Base-by-base conservation (phyloP, 2,888 invertebrate species). In the Rotaria magnacalcarata region DNA sequence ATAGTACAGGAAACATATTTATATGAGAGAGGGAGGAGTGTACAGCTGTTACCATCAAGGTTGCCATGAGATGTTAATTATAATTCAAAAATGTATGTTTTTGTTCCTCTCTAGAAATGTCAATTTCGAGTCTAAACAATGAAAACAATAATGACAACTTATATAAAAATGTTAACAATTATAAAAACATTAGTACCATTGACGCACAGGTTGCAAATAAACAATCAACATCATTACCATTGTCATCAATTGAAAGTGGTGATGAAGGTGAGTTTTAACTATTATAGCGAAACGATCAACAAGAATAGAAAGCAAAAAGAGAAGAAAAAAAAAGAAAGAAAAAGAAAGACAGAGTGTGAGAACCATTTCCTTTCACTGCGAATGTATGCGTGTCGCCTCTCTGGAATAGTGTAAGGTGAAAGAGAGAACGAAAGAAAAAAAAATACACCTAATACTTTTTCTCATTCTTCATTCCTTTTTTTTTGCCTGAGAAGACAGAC, bases 211-310 rank as follows among this genome's bases (percentile, higher is more conserved):
- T 34, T 7, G 34, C 0, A 41, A 16, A 34, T 41, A 41, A 67
- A 67, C 34, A 6, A 34, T 19, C 67, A 67, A 34, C 5, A 41
- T 67, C 34, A 67, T 67, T 67, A 34, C 67, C 6, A 67, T 41
- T 67, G 67, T 34, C 34, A 67, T 67, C 67, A 34, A 67, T 19
- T 67, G 7, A 7, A 67, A 67, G 34, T 19, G 19, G 16, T 27
- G 67, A 67, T 67, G 67, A 67, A 34, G 34, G 67, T 67, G 67
- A 67, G 41, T 41, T 67, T 67, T 67, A 34, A 67, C 34, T 41
- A 41, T 67, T 34, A 34, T 27, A 67, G 14, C 67, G 19, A 67
- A 67, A 67, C 67, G 67, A 67, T 11, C 34, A 67, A 8, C 27
- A 34, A 27, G 67, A 67, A 34, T 34, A 67, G 8, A 54, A 21